A percentile compares a stretch with the other conserved stretches of the same genome.
Conservation (phyloP, 2,888 invertebrate genomes). For the Pseudococcus viburni region DNA sequence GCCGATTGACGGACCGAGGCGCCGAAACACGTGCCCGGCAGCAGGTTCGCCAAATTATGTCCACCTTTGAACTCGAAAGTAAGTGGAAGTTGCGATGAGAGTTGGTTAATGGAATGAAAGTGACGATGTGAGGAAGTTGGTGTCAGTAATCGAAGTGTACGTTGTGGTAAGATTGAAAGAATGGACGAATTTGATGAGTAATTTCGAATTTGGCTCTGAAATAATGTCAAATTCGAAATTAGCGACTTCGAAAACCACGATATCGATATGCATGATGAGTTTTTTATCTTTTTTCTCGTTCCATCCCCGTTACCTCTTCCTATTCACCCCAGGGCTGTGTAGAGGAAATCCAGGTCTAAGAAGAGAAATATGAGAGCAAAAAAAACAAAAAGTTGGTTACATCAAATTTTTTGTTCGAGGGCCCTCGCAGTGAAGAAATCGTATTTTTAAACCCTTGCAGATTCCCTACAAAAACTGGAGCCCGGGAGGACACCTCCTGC, state of each 20-base stretch:
- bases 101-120: neutral
- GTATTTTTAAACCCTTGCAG: too few species aligned
- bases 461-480: too few species aligned
- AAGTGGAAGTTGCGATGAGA: neutral
- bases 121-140: neutral
- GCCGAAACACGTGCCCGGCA: constrained; percentile 14
- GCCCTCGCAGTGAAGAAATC: too few species aligned
- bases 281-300: neutral
- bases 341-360: too few species aligned
- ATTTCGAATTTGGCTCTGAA: neutral
- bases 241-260: neutral
- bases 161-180: neutral
- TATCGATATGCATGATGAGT: neutral
- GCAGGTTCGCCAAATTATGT: neutral
- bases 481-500: too few species aligned
- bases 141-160: neutral
- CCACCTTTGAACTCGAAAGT: constrained; percentile 4
- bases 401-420: too few species aligned
- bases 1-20: constrained; percentile 3
- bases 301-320: neutral
- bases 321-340: neutral
- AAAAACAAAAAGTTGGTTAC: too few species aligned
- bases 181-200: neutral
- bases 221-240: neutral
- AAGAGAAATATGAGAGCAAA: too few species aligned